These are phyloP conservation scores for Sinelater perroti DNA, from an alignment of 2,888 invertebrate genomes.

Conservation along the genomic window DNA sequence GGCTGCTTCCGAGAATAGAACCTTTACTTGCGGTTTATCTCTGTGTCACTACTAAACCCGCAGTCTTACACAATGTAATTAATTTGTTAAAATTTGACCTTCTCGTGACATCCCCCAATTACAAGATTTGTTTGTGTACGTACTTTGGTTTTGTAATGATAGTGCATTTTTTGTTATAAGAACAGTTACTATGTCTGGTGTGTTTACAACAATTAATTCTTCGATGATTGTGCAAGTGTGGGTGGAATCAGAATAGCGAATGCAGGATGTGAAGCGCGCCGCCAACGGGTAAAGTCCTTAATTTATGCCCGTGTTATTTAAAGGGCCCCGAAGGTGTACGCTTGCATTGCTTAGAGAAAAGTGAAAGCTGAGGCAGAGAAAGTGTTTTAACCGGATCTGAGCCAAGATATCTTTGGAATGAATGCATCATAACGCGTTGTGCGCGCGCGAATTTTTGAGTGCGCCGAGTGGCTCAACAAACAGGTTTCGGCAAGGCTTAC, in stretches of 20 bases:
- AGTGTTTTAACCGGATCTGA: conserved; percentile 42
- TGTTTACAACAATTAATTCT: conserved; percentile 7
- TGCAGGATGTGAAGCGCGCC: no score
- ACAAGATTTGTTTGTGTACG: neutral
- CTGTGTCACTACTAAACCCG: neutral
- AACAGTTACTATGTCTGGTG: conserved; percentile 4
- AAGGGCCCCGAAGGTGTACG: conserved; percentile 4
- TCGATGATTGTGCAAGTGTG: no score
- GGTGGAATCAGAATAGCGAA: no score
- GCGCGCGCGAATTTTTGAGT: conserved; percentile 5
- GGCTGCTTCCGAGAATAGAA: conserved; percentile 4
- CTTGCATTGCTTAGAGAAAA: conserved; percentile 34
- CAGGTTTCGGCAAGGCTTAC: no score
- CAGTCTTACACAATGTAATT: conserved; percentile 4
- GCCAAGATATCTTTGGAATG: conserved; percentile 14
- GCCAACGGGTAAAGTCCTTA: neutral
- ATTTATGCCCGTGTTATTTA: neutral
- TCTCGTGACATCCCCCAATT: conserved; percentile 1
- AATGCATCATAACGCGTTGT: conserved; percentile 14
- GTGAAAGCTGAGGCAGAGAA: conserved; percentile 47
- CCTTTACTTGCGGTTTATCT: conserved; percentile 10
- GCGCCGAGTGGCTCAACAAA: neutral
- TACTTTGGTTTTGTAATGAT: no score
- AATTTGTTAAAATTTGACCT: conserved; percentile 10
- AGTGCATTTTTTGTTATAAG: neutral